Base-by-base conservation (phyloP, 2,888 invertebrate genomes). In the Drosophila aldrichi region DNA sequence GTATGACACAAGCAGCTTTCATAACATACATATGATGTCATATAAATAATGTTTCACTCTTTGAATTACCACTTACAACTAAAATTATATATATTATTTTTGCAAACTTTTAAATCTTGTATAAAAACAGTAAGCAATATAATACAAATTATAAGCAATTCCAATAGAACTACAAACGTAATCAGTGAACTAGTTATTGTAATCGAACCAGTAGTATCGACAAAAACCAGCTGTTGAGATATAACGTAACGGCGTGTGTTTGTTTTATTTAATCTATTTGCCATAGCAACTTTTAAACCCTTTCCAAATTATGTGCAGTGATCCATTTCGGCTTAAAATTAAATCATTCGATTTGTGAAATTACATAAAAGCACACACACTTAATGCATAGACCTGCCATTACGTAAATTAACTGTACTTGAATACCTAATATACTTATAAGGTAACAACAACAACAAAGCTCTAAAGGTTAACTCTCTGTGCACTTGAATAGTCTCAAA, bases 301-400 rank as follows among this genome's bases (percentile, higher is more conserved):
- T 57, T 32, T 63, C 55, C 25, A 77, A 77, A 78, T 73, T 69
- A 78, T 78, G 78, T 73, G 74, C 73, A 73, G 74, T 81, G 66
- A 10, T 54, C 34, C 40, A 44, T 54, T 38, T 58, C 8, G 36
- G 25, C 29, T 29, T 44, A 65, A 65, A 68, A 48, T 56, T 72
- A 14, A 48, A 51, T 55, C 60, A 52, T 51, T 68, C 8, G 38
- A 41, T 46, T 77, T 18, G 43, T 65, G 46, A n/a, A 62, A 48
- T 49, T 29, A 25, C 14, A 18, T 38, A 38, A 20, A 44, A 36
- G n/a, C 22, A 54, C 20, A 38, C 25, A 38, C 60, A 61, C 55
- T 63, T 68, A 16, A 68, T 61, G 36, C 43, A 32, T 58, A 44
- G 25, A 9, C 25, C 54, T 62, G 40, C 10, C 41, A 62, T 51